Conservation (phyloP, 1,140 invertebrate genomes). For the Mylabris phalerata region DNA sequence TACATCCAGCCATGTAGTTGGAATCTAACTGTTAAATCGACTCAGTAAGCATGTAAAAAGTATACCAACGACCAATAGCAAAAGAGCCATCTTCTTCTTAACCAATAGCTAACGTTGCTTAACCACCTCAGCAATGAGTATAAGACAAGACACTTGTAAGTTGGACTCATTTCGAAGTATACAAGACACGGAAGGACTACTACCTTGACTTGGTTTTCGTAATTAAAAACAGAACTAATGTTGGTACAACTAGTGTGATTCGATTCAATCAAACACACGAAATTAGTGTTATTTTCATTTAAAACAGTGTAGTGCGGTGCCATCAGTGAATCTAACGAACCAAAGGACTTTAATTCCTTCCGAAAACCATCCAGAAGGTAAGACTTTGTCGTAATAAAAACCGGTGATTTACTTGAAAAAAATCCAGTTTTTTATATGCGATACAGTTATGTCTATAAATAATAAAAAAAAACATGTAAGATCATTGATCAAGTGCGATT, state of each 20-base stretch:
- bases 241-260: too few species aligned
- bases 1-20: conserved; percentile 2
- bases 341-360: too few species aligned
- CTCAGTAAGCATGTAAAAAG: conserved; percentile 26
- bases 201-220: background rate
- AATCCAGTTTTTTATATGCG: background rate
- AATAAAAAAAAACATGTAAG: background rate
- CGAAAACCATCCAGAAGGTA: too few species aligned
- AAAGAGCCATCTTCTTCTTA: conserved; percentile 25
- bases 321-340: too few species aligned
- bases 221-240: too few species aligned
- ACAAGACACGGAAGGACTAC: conserved; percentile 17
- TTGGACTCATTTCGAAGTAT: conserved; percentile 29
- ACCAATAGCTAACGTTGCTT: conserved; percentile 30
- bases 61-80: conserved; percentile 22
- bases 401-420: too few species aligned
- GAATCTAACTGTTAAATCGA: conserved; percentile 29
- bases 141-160: conserved; percentile 35
- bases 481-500: background rate
- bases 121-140: conserved; percentile 25
- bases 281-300: too few species aligned
- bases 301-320: too few species aligned
- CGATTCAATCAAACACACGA: too few species aligned
- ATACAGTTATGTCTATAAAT: conserved; percentile 1
- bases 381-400: too few species aligned